These are phyloP conservation scores for Agonopterix heracliana DNA, from an alignment of 2,888 invertebrate genomes.

Conservation along the genomic window DNA sequence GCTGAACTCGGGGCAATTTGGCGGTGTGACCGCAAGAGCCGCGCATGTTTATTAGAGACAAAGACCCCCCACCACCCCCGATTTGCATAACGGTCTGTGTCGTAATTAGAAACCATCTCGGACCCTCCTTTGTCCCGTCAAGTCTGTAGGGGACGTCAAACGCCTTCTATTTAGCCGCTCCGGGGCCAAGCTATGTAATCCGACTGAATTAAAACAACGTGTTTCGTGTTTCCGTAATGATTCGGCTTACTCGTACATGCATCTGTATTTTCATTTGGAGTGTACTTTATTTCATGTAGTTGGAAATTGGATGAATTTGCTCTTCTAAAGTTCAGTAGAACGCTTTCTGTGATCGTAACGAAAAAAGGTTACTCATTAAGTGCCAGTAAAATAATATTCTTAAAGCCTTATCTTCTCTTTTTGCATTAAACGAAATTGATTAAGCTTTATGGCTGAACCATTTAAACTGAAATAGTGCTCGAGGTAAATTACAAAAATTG, in stretches of 20 bases:
- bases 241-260: neutral
- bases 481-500: conserved; percentile 24
- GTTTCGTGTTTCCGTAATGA: neutral
- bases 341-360: too few relatives aligned
- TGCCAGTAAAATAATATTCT: too few relatives aligned
- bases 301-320: too few relatives aligned
- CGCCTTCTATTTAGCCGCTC: conserved; percentile 58
- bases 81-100: conserved; percentile 74
- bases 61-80: conserved; percentile 54
- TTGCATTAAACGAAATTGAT: too few relatives aligned
- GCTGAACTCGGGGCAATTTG: conserved; percentile 50
- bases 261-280: too few relatives aligned
- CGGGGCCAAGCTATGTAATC: conserved; percentile 31
- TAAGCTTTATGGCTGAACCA: too few relatives aligned
- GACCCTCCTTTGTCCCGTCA: conserved; percentile 66
- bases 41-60: conserved; percentile 74
- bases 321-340: too few relatives aligned
- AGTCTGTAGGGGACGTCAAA: conserved; percentile 55
- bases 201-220: neutral
- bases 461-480: too few relatives aligned
- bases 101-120: conserved; percentile 76
- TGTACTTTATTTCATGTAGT: too few relatives aligned
- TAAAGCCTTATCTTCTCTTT: too few relatives aligned
- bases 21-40: conserved; percentile 65
- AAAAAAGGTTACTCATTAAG: too few relatives aligned